These are phyloP conservation scores for Lophotis ruficrista DNA, from an alignment of 2,113 vertebrate genomes.

Conservation along the genomic window DNA sequence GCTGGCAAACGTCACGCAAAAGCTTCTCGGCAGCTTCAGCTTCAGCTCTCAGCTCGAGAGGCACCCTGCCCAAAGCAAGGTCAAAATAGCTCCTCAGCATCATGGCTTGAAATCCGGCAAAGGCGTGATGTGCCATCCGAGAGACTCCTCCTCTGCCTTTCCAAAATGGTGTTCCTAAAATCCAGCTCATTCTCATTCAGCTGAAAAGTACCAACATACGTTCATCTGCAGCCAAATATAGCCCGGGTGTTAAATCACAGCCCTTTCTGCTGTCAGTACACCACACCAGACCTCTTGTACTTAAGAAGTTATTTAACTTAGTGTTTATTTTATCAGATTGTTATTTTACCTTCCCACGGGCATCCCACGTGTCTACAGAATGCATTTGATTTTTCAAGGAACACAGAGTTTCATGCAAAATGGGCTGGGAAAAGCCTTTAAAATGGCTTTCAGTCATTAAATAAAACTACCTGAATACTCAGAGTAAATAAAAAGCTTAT, in stretches of 20 bases:
- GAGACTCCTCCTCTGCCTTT: rapidly evolving
- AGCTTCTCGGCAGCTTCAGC: neutral
- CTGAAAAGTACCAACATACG: neutral
- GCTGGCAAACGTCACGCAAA: neutral
- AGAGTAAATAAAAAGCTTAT: neutral
- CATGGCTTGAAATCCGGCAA: neutral
- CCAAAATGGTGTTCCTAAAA: neutral
- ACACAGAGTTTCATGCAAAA: neutral
- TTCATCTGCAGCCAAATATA: neutral
- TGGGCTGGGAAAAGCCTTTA: neutral
- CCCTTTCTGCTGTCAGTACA: neutral
- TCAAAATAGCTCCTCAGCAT: neutral
- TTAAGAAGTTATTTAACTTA: neutral
- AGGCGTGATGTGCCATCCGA: rapidly evolving
- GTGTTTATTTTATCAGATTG: slow-evolving; percentile 16
- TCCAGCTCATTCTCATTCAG: neutral
- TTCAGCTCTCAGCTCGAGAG: neutral
- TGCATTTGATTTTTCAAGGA: neutral
- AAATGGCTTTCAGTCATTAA: neutral
- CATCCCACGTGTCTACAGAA: slow-evolving; percentile 18
- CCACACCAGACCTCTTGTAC: neutral
- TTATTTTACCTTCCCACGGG: neutral
- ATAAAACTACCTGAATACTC: neutral
- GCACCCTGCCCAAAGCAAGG: neutral
- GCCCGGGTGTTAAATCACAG: neutral